Conservation (phyloP, 2,113 vertebrate species). For the Falcunculus frontatus region DNA sequence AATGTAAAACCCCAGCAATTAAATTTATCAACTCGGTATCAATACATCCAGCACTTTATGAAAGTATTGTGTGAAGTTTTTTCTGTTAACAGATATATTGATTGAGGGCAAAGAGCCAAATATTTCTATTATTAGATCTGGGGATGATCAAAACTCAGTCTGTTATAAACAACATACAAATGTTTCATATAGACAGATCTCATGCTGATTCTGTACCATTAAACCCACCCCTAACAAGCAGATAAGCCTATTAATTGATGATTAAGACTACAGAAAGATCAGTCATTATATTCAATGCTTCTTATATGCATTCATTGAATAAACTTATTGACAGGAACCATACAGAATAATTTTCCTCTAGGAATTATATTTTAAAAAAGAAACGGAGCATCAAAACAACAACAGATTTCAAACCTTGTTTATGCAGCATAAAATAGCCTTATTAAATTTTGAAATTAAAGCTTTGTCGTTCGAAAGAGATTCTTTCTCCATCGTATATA, state of each 20-base stretch:
- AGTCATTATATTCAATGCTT: conserved; percentile 63
- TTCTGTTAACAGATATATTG: conserved; percentile 56
- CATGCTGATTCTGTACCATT: conserved; percentile 68
- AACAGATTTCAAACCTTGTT: not conserved
- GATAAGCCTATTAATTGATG: conserved; percentile 77
- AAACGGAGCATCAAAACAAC: not conserved
- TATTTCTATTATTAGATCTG: conserved; percentile 62
- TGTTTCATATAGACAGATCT: conserved; percentile 65
- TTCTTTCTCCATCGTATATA: not conserved
- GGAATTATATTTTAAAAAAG: not conserved
- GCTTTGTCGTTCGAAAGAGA: not conserved
- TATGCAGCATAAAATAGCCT: not conserved
- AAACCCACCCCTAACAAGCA: conserved; percentile 59
- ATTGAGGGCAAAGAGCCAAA: conserved; percentile 63
- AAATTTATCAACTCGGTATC: conserved; percentile 56
- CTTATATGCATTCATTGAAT: conserved; percentile 43
- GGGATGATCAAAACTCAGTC: conserved; percentile 49
- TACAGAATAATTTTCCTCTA: not conserved
- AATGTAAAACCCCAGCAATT: conserved; percentile 66
- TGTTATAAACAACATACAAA: conserved; percentile 53
- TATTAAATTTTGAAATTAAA: conserved; percentile 39
- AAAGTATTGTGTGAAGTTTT: conserved; percentile 60
- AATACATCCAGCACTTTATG: conserved; percentile 58
- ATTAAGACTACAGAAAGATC: conserved; percentile 69
- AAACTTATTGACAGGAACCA: conserved; percentile 34